Conservation (phyloP, 2,113 vertebrate species). For the Phrynosoma platyrhinos region DNA sequence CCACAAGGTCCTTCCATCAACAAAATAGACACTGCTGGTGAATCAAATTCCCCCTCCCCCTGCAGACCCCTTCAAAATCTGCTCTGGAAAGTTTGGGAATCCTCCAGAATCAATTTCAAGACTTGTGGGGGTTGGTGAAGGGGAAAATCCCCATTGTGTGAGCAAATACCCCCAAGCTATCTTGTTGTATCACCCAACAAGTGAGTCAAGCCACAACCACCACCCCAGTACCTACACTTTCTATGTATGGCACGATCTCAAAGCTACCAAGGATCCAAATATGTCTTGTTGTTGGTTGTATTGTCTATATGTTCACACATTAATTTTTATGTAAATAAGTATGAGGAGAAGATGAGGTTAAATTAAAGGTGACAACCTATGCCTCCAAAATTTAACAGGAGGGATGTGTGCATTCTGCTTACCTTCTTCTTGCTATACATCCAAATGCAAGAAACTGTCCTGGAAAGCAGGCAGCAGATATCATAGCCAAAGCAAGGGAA, state of each 20-base stretch:
- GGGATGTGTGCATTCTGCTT: not conserved
- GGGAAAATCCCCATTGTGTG: too few relatives aligned
- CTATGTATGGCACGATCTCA: not conserved
- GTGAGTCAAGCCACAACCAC: not conserved
- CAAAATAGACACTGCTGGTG: too few relatives aligned
- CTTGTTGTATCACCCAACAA: not conserved
- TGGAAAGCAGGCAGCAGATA: too few relatives aligned
- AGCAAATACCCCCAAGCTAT: too few relatives aligned
- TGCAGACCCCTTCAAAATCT: too few relatives aligned
- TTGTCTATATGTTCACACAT: not conserved
- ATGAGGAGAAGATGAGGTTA: not conserved
- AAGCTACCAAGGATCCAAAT: not conserved
- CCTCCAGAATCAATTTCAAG: too few relatives aligned
- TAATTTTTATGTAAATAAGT: not conserved
- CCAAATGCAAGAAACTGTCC: not conserved
- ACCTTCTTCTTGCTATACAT: not conserved
- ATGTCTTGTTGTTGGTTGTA: not conserved
- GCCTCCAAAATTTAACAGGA: not conserved
- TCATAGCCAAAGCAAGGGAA: too few relatives aligned
- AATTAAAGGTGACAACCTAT: not conserved
- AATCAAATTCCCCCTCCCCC: too few relatives aligned
- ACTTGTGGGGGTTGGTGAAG: too few relatives aligned
- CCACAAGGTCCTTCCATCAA: too few relatives aligned
- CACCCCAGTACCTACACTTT: too few relatives aligned
- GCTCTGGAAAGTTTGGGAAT: too few relatives aligned